Evolutionary conservation across 2,797 vertebrate genomes (phyloP).

Genomic region (Phataginus tetradactyla): DNA sequence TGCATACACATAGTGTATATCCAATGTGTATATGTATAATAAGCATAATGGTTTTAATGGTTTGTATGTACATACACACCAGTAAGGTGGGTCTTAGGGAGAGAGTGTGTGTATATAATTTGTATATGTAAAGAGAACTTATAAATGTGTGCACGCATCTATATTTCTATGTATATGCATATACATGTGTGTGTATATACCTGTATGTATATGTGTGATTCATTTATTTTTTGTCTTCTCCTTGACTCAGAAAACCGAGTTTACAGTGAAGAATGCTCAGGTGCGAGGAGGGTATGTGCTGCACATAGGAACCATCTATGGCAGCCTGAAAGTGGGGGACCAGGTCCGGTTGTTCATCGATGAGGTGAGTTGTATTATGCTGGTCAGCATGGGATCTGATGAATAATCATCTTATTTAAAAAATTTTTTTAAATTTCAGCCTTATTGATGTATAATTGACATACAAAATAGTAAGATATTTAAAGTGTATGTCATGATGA

Average conservation of each 20-base stretch:
- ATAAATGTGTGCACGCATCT: background rate
- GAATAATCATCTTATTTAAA: background rate
- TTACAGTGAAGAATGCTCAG: slow-evolving; percentile 97
- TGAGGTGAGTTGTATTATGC: slow-evolving; percentile 89
- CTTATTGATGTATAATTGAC: background rate
- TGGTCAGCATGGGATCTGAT: background rate
- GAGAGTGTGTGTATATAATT: background rate
- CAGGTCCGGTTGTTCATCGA: slow-evolving; percentile 92
- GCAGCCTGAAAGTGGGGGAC: slow-evolving; percentile 93
- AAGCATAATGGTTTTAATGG: background rate
- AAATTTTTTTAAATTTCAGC: background rate
- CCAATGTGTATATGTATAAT: background rate
- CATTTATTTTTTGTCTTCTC: background rate
- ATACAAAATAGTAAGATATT: background rate
- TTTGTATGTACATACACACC: background rate
- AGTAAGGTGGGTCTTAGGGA: background rate
- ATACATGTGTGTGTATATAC: background rate
- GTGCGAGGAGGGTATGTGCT: slow-evolving; percentile 97
- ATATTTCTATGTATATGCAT: background rate
- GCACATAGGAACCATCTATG: slow-evolving; percentile 95
- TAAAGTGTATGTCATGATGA: background rate
- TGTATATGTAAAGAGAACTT: background rate
- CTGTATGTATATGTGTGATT: background rate
- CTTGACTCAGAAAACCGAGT: slow-evolving; percentile 92
- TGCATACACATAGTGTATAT: background rate